Evolutionary conservation across 2,888 invertebrate genomes (phyloP).

Genomic region (Xanthia icteritia): DNA sequence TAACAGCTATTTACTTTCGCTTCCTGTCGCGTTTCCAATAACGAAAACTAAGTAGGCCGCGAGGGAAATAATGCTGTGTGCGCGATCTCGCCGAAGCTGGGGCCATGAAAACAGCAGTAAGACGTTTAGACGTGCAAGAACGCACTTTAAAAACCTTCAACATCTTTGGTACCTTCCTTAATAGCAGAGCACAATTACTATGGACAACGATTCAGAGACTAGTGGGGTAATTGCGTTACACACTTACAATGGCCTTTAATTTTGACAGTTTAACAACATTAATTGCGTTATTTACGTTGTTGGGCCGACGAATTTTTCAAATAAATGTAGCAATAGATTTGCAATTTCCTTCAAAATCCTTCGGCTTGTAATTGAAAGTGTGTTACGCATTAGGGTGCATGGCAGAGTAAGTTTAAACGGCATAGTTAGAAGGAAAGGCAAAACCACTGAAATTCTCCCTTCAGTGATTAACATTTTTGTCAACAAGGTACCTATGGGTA

Average conservation of each 20-base stretch:
- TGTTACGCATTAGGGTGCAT: too few relatives aligned
- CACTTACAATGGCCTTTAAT: background rate
- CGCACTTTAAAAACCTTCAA: background rate
- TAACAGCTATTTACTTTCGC: constrained; percentile 60
- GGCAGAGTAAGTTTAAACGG: too few relatives aligned
- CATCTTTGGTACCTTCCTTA: background rate
- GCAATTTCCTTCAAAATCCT: too few relatives aligned
- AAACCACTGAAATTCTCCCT: background rate
- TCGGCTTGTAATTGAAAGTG: too few relatives aligned
- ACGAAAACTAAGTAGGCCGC: constrained; percentile 68
- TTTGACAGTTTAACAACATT: too few relatives aligned
- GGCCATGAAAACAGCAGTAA: constrained; percentile 42
- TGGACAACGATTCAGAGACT: background rate
- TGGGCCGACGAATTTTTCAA: too few relatives aligned
- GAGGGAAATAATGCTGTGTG: constrained; percentile 70
- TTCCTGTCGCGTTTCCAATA: constrained; percentile 70
- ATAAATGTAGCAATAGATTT: too few relatives aligned
- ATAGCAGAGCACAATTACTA: background rate
- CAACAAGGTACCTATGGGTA: too few relatives aligned
- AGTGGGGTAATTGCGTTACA: background rate
- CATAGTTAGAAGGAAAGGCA: background rate
- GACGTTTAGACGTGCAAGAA: background rate
- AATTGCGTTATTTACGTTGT: too few relatives aligned
- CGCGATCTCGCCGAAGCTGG: constrained; percentile 57
- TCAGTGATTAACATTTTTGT: too few relatives aligned